Evolutionary conservation across 2,113 vertebrate genomes (phyloP).

Genomic region (Pituophis catenifer): DNA sequence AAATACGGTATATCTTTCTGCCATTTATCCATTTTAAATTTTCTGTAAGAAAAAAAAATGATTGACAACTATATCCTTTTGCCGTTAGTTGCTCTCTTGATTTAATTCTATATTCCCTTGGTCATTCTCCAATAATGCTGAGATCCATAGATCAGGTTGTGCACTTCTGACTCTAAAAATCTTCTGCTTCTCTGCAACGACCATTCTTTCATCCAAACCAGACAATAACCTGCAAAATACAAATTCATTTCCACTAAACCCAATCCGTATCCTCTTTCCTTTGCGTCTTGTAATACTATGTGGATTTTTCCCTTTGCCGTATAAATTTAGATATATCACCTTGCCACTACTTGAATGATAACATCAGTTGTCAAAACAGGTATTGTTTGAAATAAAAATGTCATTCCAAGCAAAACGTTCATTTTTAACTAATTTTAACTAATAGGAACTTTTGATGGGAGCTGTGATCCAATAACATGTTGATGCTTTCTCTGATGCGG

Average conservation of each 20-base stretch:
- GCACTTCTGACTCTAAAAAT: not conserved
- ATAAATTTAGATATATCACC: not conserved
- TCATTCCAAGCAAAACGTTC: no score
- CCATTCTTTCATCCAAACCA: not conserved
- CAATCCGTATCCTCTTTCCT: not conserved
- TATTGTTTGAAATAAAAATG: not conserved
- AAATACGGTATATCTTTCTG: no score
- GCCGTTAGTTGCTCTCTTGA: no score
- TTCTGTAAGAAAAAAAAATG: not conserved
- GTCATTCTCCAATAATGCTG: not conserved
- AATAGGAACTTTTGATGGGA: conserved; percentile 21
- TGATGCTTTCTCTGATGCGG: not conserved
- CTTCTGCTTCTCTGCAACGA: not conserved
- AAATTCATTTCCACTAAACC: not conserved
- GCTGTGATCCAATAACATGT: not conserved
- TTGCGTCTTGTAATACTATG: not conserved
- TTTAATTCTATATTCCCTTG: no score
- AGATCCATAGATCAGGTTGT: not conserved
- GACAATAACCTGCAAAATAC: not conserved
- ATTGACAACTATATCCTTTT: no score
- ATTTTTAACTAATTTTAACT: conserved; percentile 10
- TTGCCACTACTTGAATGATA: not conserved
- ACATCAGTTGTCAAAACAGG: not conserved
- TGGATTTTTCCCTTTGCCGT: not conserved
- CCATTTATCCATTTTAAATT: not conserved